Evolutionary conservation across 2,888 invertebrate genomes (phyloP).

Genomic region (Chaitophorus viminalis): DNA sequence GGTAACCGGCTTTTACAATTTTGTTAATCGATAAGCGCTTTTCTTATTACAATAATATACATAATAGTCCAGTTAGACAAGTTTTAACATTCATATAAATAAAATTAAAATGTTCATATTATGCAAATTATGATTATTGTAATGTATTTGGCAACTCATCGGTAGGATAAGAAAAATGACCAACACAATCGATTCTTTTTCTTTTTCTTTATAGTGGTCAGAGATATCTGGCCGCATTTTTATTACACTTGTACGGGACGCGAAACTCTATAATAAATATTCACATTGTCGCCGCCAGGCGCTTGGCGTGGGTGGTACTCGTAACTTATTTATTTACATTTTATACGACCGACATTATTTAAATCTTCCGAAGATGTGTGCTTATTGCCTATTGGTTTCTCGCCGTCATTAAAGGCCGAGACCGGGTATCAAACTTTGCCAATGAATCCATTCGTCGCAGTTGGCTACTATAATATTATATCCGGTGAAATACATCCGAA

Average conservation of each 20-base stretch:
- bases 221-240: constrained; percentile 5
- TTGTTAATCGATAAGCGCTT: constrained; percentile 32
- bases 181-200: constrained; percentile 37
- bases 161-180: neutral
- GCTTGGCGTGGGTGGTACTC: neutral
- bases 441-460: neutral
- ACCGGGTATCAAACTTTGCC: neutral
- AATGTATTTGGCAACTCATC: constrained; percentile 30
- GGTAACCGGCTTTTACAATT: neutral
- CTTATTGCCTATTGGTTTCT: neutral
- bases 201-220: constrained; percentile 32
- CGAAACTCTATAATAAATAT: constrained; percentile 34
- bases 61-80: constrained; percentile 1
- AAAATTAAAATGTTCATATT: constrained; percentile 14
- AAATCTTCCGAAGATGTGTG: neutral
- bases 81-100: constrained; percentile 11
- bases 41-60: neutral
- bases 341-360: constrained; percentile 12
- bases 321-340: constrained; percentile 24
- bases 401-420: neutral
- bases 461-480: neutral
- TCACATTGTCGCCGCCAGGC: constrained; percentile 24
- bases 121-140: neutral
- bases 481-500: neutral
- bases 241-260: neutral